Conservation (phyloP, 2,113 vertebrate genomes). For the Phrynosoma blainvillii region DNA sequence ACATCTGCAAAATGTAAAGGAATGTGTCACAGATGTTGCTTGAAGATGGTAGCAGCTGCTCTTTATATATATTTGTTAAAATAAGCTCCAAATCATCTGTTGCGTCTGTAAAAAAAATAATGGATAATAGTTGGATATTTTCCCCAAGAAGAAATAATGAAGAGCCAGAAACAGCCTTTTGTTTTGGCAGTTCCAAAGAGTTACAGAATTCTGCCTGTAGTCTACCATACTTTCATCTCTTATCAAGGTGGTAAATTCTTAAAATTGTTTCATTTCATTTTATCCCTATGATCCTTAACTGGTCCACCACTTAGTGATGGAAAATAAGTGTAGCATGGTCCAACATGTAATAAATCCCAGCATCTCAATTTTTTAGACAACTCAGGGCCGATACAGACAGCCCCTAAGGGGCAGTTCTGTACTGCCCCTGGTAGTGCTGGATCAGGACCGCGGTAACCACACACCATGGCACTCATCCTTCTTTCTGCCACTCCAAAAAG, state of each 20-base stretch:
- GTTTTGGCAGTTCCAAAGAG: conserved; percentile 34
- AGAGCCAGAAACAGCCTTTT: conserved; percentile 52
- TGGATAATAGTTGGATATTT: conserved; percentile 47
- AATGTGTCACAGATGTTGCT: conserved; percentile 69
- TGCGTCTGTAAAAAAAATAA: conserved; percentile 55
- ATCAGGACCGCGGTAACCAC: too few relatives aligned
- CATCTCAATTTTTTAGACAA: background rate
- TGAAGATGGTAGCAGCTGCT: conserved; percentile 68
- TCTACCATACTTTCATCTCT: background rate
- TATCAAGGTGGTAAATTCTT: background rate
- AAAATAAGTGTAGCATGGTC: background rate
- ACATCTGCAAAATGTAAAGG: conserved; percentile 59
- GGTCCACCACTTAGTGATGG: background rate
- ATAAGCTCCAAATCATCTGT: conserved; percentile 50
- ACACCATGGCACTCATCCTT: too few relatives aligned
- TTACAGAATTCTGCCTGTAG: background rate
- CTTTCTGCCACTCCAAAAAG: too few relatives aligned
- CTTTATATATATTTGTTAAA: conserved; percentile 63
- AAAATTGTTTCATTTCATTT: background rate
- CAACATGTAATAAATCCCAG: background rate
- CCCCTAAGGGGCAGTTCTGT: too few relatives aligned
- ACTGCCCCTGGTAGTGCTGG: too few relatives aligned
- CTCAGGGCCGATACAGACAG: too few relatives aligned
- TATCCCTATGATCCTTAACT: background rate
- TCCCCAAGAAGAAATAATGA: conserved; percentile 38